These are phyloP conservation scores for Callionymus lyra DNA, from an alignment of 2,113 vertebrate species.

Conservation along the genomic window DNA sequence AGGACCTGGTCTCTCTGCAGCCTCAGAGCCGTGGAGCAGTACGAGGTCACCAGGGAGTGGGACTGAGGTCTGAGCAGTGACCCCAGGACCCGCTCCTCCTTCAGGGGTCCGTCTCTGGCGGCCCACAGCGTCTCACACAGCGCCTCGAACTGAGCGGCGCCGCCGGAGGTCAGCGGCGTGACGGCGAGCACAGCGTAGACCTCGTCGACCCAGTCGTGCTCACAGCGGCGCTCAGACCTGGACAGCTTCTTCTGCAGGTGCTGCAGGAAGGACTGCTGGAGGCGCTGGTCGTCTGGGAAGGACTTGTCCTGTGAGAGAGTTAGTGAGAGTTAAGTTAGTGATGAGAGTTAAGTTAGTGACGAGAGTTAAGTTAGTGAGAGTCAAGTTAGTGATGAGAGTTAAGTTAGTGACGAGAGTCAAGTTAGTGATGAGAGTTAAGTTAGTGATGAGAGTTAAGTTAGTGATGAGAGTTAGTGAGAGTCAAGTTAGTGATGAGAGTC, in stretches of 20 bases:
- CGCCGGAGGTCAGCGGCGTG: slow-evolving; percentile 63
- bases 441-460: no score
- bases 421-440: no score
- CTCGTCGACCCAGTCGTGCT: slow-evolving; percentile 52
- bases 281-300: slow-evolving; percentile 24
- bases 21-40: slow-evolving; percentile 69
- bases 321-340: no score
- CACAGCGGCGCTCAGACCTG: slow-evolving; percentile 27
- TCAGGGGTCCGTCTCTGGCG: slow-evolving; percentile 63
- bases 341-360: no score
- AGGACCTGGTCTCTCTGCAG: slow-evolving; percentile 67
- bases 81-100: slow-evolving; percentile 76
- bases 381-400: no score
- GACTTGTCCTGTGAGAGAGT: slow-evolving; percentile 54
- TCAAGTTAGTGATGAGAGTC: no score
- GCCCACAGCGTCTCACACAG: slow-evolving; percentile 77
- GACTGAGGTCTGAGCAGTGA: slow-evolving; percentile 72
- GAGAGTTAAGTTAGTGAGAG: no score
- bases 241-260: slow-evolving; percentile 67
- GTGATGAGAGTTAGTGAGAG: no score
- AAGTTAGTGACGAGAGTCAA: no score
- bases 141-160: slow-evolving; percentile 58
- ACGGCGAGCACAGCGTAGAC: slow-evolving; percentile 71
- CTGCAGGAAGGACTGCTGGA: slow-evolving; percentile 74
- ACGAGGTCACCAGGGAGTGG: slow-evolving; percentile 62